A percentile compares a stretch with the other conserved stretches of the same genome.
phyloP scores from a whole-genome alignment of 2,888 invertebrate species.

The Criorhina ranunculi region DNA sequence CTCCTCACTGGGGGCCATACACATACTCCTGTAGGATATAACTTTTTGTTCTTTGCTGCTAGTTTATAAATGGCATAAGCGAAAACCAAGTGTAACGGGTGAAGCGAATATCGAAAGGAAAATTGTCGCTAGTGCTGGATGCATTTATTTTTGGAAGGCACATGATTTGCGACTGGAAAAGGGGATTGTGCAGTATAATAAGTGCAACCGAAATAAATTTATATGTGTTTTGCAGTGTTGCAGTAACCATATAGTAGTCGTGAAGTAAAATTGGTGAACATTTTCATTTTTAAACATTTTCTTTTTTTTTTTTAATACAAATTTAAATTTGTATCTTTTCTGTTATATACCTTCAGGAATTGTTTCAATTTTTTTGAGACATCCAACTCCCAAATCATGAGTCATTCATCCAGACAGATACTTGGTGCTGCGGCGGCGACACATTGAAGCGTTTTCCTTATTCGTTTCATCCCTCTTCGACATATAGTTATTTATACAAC shows the following conservation, averaged over 20 bases:
- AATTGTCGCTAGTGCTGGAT: slow-evolving; percentile 49
- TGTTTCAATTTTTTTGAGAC: slow-evolving; percentile 42
- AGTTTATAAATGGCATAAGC: slow-evolving; percentile 24
- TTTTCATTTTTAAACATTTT: slow-evolving; percentile 1
- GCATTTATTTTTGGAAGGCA: slow-evolving; percentile 69
- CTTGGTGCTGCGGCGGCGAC: slow-evolving; percentile 11
- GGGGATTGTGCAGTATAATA: slow-evolving; percentile 1
- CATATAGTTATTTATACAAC: slow-evolving; percentile 33
- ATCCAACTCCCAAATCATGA: slow-evolving; percentile 43
- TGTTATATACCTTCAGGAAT: slow-evolving; percentile 4
- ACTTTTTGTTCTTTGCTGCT: slow-evolving; percentile 8
- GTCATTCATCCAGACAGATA: slow-evolving; percentile 42
- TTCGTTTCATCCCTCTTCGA: slow-evolving; percentile 12
- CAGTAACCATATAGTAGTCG: slow-evolving; percentile 8
- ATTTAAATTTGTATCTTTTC: neutral
- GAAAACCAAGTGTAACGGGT: slow-evolving; percentile 23
- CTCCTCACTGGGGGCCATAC: slow-evolving; percentile 14
- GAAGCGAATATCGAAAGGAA: slow-evolving; percentile 52
- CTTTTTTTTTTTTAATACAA: no score
- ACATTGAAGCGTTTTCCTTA: slow-evolving; percentile 24
- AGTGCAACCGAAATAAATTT: slow-evolving; percentile 55
- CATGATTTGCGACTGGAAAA: slow-evolving; percentile 31
- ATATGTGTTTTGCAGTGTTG: slow-evolving; percentile 49
- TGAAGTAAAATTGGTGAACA: slow-evolving; percentile 23
- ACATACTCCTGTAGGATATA: slow-evolving; percentile 30